Conservation (phyloP, 2,113 vertebrate species). For the Podarcis raffonei region DNA sequence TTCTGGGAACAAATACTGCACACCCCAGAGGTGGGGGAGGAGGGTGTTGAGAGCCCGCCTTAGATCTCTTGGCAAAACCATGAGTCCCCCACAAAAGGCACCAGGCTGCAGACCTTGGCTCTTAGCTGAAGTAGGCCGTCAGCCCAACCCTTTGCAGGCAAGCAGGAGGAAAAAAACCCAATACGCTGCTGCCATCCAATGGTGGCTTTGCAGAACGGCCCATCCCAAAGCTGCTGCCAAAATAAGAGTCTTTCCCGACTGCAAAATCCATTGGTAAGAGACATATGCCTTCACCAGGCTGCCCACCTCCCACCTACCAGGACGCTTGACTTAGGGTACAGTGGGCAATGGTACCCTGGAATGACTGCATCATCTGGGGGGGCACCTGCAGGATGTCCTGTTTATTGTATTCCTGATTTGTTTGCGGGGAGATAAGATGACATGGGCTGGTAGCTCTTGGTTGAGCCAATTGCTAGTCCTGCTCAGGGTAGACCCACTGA, state of each 20-base stretch:
- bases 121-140: not conserved
- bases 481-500: too few relatives aligned
- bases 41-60: too few relatives aligned
- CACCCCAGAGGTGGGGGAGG: not conserved
- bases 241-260: constrained; percentile 59
- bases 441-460: too few relatives aligned
- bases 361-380: not conserved
- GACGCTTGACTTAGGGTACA: fast-evolving
- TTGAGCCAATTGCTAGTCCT: too few relatives aligned
- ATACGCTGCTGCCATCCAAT: constrained; percentile 28
- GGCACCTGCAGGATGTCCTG: not conserved
- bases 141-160: not conserved
- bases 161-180: not conserved
- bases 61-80: not conserved
- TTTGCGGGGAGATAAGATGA: too few relatives aligned
- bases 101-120: not conserved
- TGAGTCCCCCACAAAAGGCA: not conserved
- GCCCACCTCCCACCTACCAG: too few relatives aligned
- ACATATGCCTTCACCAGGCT: too few relatives aligned
- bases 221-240: constrained; percentile 34
- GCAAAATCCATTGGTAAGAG: not conserved
- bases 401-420: not conserved
- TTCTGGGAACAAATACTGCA: not conserved
- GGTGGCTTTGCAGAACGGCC: not conserved
- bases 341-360: not conserved